These are phyloP conservation scores for Cyprinodon variegatus DNA, from an alignment of 2,113 vertebrate species.

Conservation along the genomic window DNA sequence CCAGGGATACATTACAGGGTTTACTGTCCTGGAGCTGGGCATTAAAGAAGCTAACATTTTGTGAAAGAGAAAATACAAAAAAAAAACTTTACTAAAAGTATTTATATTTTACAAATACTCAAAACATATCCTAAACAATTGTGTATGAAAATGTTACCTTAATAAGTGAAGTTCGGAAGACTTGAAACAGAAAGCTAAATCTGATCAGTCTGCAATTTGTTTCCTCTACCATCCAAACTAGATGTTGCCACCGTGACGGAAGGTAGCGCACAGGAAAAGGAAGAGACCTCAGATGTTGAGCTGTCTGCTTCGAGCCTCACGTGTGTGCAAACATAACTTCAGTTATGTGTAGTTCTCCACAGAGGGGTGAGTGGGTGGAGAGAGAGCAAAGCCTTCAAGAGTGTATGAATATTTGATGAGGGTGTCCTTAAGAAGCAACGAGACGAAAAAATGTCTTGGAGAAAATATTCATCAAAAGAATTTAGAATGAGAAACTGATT, in stretches of 20 bases:
- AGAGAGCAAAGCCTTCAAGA: constrained; percentile 44
- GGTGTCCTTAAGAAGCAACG: constrained; percentile 49
- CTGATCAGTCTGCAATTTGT: constrained; percentile 33
- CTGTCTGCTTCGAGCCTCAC: constrained; percentile 30
- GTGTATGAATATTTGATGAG: constrained; percentile 68
- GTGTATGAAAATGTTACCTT: constrained; percentile 59
- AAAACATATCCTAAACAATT: constrained; percentile 5
- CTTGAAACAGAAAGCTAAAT: constrained; percentile 11
- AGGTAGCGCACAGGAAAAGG: constrained; percentile 46
- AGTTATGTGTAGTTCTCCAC: constrained; percentile 5
- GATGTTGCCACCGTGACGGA: constrained; percentile 13
- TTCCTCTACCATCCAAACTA: constrained; percentile 41
- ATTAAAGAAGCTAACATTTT: constrained; percentile 1
- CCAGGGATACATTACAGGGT: neutral
- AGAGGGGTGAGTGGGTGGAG: constrained; percentile 44
- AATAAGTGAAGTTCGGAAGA: constrained; percentile 34
- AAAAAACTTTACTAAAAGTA: neutral
- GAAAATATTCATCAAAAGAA: neutral
- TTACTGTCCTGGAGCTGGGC: neutral
- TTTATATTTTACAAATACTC: neutral
- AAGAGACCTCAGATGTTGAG: constrained; percentile 54
- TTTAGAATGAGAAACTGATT: neutral
- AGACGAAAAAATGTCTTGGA: neutral
- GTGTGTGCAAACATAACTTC: constrained; percentile 17
- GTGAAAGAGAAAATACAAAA: neutral